Evolutionary conservation across 2,888 invertebrate species (phyloP), one percentile per base, ranked within the genome.

Genomic region (Ophraella communa): DNA sequence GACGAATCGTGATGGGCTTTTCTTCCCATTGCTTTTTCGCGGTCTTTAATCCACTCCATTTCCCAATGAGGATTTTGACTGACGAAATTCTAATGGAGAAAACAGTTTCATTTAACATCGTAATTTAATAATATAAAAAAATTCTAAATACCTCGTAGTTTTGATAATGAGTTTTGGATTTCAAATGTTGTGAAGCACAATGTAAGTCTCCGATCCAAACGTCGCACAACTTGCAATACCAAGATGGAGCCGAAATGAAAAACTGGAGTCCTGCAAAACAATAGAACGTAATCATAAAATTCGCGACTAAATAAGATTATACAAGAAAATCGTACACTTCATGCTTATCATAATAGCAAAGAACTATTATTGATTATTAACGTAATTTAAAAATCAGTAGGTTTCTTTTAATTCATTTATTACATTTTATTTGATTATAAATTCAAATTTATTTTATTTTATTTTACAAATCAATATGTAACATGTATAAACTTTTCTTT

Each of bases 201-300:
- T 94, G 93, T 66, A 93, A 85, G 80, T 95, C 95, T 0, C 94
- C 95, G 76, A 95, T 93, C 90, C 94, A 95, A 74, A 89, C 86
- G 78, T 92, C 90, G 77, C 95, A 95, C 67, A 95, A 85, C 80
- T 93, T 93, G 84, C 95, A 95, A 83, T 91, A 95, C 94, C 94
- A 95, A 27, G 94, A 91, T 4, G 92, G 91, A 0, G 94, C 90
- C 2, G 94, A 91, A 73, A 92, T 91, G 83, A 95, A 91, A 85
- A 94, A 94, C 79, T 94, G 93, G 66, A 94, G 84, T 35, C 95
- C 94, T 92, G 81, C 57, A 83, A 82, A 73, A 67, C n/a, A n/a
- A n/a, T n/a, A n/a, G n/a, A n/a, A n/a, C n/a, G n/a, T n/a, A n/a
- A n/a, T n/a, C 1, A 17, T 42, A 20, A 21, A 8, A 18, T 11